phyloP scores from a whole-genome alignment of 1,140 invertebrate species.

The Antheraea pernyi region DNA sequence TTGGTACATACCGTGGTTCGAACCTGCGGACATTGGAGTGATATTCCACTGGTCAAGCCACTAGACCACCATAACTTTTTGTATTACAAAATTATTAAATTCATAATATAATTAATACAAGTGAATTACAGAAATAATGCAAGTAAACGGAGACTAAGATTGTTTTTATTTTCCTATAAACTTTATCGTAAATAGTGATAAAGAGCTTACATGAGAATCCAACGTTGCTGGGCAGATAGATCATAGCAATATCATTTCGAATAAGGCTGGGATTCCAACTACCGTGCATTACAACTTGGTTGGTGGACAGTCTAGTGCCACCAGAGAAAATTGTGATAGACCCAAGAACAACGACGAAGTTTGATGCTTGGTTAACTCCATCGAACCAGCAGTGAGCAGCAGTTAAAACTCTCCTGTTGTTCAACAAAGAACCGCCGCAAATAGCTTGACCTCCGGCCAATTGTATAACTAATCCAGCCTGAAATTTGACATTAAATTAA shows the following conservation, averaged over 20 bases:
- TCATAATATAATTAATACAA: too few relatives aligned
- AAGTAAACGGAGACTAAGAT: too few relatives aligned
- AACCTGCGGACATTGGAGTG: too few relatives aligned
- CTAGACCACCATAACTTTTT: too few relatives aligned
- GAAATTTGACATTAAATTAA: neutral
- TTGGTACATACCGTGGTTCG: too few relatives aligned
- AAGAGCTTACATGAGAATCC: slow-evolving; percentile 42
- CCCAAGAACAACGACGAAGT: slow-evolving; percentile 38
- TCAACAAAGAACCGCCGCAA: slow-evolving; percentile 40
- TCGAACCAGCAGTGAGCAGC: slow-evolving; percentile 21
- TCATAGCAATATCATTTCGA: slow-evolving; percentile 41
- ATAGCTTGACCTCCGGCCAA: slow-evolving; percentile 26
- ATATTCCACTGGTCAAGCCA: too few relatives aligned
- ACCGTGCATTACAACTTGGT: slow-evolving; percentile 29
- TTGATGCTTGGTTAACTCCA: slow-evolving; percentile 31
- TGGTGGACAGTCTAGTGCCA: slow-evolving; percentile 31
- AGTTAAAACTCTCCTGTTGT: slow-evolving; percentile 32
- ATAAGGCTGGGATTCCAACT: slow-evolving; percentile 26
- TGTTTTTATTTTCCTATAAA: too few relatives aligned
- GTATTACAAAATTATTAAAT: neutral
- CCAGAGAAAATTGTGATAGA: slow-evolving; percentile 34
- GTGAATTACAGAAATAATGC: too few relatives aligned
- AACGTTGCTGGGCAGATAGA: slow-evolving; percentile 40
- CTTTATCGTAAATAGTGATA: neutral
- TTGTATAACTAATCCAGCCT: slow-evolving; percentile 43